Evolutionary conservation across 2,888 invertebrate genomes (phyloP), one percentile per base, ranked within the genome.

Genomic region (Atherix ibis): DNA sequence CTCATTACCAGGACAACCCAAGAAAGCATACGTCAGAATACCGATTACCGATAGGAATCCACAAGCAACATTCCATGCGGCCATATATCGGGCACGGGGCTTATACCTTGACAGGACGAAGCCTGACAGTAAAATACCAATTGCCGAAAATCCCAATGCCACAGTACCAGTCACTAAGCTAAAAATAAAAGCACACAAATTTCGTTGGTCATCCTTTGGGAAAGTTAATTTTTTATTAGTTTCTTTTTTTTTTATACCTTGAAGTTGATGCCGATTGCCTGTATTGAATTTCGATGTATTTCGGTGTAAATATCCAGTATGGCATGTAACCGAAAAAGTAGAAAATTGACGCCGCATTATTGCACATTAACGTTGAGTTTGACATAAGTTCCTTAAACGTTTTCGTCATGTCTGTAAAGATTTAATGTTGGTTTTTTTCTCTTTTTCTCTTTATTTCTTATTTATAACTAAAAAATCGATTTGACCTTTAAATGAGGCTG

Each of bases 221-320:
- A n/a, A n/a, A n/a, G n/a, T n/a, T n/a, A n/a, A n/a, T n/a, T 4
- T 26, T 18, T 13, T 18, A 26, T 25, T n/a, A 4, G 12, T 26
- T 25, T 26, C 5, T 4, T 10, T n/a, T 26, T 26, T 26, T 9
- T 13, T 13, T 46, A 45, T 43, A 60, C 52, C 58, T 60, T 1
- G 83, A 78, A 6, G 70, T 69, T 1, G 79, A 75, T 1, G 84
- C 79, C 5, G 80, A 76, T 45, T 78, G 75, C 36, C 73, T 67
- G 55, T 80, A 85, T 55, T 82, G 80, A 1, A 77, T 79, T 57
- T 85, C 83, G 40, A 85, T 78, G 49, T 82, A 82, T 53, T 84
- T 84, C 1, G 84, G 81, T 54, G 82, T 69, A 50, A 81, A 84
- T 30, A 81, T 78, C 71, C 79, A 79, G 48, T 77, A 79, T 0